These are phyloP conservation scores for Helleia helle DNA, from an alignment of 2,888 invertebrate species.

Conservation along the genomic window DNA sequence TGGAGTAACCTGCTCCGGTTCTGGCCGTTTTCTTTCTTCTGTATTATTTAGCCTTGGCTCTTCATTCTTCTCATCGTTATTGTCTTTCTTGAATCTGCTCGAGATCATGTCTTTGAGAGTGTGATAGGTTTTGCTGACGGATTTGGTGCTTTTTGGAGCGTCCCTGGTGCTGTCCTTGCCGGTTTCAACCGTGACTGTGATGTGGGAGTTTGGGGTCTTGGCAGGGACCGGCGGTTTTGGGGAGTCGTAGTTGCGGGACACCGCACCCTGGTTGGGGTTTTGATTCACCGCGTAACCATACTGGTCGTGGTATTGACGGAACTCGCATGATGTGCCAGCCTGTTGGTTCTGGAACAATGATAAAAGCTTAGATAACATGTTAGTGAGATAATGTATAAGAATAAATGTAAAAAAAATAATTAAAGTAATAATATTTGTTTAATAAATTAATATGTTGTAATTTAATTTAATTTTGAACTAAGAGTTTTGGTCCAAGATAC, in stretches of 20 bases:
- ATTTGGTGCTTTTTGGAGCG: constrained; percentile 74
- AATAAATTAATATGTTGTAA: too few species aligned
- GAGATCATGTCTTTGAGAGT: constrained; percentile 89
- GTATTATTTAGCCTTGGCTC: constrained; percentile 75
- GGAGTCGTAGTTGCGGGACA: constrained; percentile 52
- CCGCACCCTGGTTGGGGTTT: constrained; percentile 47
- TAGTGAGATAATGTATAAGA: too few species aligned
- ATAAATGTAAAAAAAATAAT: too few species aligned
- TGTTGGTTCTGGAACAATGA: constrained; percentile 69
- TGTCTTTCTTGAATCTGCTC: constrained; percentile 81
- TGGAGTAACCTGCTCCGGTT: constrained; percentile 55
- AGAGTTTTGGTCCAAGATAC: too few species aligned
- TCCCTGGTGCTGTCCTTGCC: constrained; percentile 73
- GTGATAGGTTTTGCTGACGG: constrained; percentile 86
- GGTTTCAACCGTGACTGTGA: constrained; percentile 75
- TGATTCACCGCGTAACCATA: constrained; percentile 66
- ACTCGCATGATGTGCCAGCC: constrained; percentile 63
- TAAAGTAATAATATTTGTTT: too few species aligned
- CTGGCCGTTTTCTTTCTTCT: constrained; percentile 69
- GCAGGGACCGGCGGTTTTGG: constrained; percentile 64
- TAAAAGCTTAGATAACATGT: too few species aligned
- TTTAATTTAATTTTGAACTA: too few species aligned
- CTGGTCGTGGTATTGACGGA: constrained; percentile 67
- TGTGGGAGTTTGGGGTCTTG: constrained; percentile 65
- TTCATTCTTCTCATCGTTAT: constrained; percentile 65